Percentiles rank a stretch among this genome's conserved stretches.
Conservation (phyloP, 2,113 vertebrate species). For the Okapia johnstoni region DNA sequence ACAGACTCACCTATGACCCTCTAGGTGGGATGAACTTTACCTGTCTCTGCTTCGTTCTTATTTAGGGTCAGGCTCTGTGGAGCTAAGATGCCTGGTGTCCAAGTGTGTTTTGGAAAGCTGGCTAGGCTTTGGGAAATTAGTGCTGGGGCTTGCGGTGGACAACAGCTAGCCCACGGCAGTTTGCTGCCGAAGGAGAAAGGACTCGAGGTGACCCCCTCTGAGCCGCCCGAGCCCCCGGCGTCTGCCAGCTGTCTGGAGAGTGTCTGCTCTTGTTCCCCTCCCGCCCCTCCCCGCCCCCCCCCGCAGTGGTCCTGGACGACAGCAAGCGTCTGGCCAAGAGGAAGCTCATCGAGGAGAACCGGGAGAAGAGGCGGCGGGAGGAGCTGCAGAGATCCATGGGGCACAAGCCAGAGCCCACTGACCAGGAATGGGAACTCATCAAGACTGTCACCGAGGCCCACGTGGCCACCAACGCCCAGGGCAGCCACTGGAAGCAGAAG, state of each 20-base stretch:
- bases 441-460: slow-evolving; percentile 96
- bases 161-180: not conserved
- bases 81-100: no score
- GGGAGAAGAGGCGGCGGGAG: slow-evolving; percentile 91
- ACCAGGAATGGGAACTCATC: slow-evolving; percentile 97
- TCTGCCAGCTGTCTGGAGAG: not conserved
- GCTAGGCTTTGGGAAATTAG: not conserved
- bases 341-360: slow-evolving; percentile 97
- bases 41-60: not conserved
- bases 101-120: not conserved
- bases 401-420: slow-evolving; percentile 92
- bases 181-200: not conserved
- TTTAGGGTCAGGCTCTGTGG: not conserved
- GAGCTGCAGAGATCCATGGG: slow-evolving; percentile 93
- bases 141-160: not conserved
- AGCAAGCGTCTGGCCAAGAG: slow-evolving; percentile 95
- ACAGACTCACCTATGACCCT: not conserved
- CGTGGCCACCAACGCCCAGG: slow-evolving; percentile 96
- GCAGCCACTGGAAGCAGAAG: slow-evolving; percentile 99
- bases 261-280: not conserved
- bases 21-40: not conserved
- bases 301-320: slow-evolving; percentile 96
- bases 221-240: not conserved
- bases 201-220: not conserved
- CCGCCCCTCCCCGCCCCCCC: not conserved